Base-by-base conservation (phyloP, 1,140 invertebrate species). In the Eumaeus atala region DNA sequence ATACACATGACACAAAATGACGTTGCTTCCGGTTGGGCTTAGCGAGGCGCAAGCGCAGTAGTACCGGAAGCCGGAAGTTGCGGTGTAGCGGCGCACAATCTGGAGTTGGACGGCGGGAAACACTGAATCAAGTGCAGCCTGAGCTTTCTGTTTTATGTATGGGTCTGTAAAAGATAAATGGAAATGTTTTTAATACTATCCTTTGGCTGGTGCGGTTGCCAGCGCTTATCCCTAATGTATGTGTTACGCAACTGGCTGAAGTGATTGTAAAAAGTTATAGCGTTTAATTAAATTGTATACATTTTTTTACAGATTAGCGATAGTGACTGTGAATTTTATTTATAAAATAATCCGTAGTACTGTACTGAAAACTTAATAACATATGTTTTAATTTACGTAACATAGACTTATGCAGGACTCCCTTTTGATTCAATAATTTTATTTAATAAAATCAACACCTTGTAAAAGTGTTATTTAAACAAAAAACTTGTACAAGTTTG, bases 71-170 rank as follows among this genome's bases (percentile, higher is more conserved):
- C 74, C 70, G 82, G 82, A 85, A 67, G 77, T 71, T 85, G 82
- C 66, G 82, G 82, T 73, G 72, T 74, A 67, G 71, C 72, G 65
- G 70, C 70, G 65, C 79, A 75, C 80, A 85, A 85, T 85, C 82
- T 85, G 80, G 73, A 82, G 77, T 72, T 69, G 74, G 73, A 60
- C 70, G 70, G 74, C 74, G 76, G 81, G 74, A 84, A 82, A 74
- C 76, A 81, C 70, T 85, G 82, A 80, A 85, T 85, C 77, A 83
- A 80, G 75, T 77, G 70, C 73, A 74, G 75, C 66, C 73, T 75
- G 69, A 64, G 64, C 72, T 68, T 71, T 72, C 62, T 76, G 67
- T 76, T 80, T 77, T 77, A 83, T 78, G 72, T 72, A 79, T 72
- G 72, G 57, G 58, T 75, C 66, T 75, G 70, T 74, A 67, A 73